Base-by-base conservation (phyloP, 2,797 vertebrate genomes). In the Typhlichthys subterraneus region DNA sequence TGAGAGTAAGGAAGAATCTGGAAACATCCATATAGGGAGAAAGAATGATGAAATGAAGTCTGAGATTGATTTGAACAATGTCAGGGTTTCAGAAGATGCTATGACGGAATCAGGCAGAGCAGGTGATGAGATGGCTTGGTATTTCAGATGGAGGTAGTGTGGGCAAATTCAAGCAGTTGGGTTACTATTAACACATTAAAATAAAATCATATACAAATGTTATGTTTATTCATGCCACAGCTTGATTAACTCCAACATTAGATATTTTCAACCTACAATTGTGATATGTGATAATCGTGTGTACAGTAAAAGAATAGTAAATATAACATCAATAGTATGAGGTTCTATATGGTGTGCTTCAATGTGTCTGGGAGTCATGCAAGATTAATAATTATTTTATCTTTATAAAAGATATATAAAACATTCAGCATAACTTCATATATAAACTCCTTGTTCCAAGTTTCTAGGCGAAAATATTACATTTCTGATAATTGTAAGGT, bases 101-200 rank as follows among this genome's bases (percentile, higher is more conserved):
- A 50, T 14, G 15, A 19, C 45, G 5, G 63, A 64, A 45, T 51
- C 47, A 13, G 60, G 29, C 2, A 5, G 50, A 12, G 55, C 10
- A 2, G 65, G 69, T 42, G 54, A 1, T 7, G 78, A 76, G 65
- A 66, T 19, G 57, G 89, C 82, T 0, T 90, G 88, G 90, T 80
- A 79, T 84, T 91, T 92, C 75, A 69, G 63, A 48, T 91, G 90
- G 88, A 79, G 12, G 45, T 88, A 83, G 64, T 12, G 31, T 65
- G 51, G 5, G 33, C 66, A 63, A 29, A 14, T 11, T 59, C 8
- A n/a, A 52, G 31, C 9, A 47, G 6, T 53, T 38, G 5, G 0
- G 33, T 61, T 23, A 59, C 4, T 23, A 51, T 19, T 50, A 63
- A 64, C 1, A 52, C 1, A 48, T 66, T 82, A 72, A 55, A 85